Percentiles rank a stretch among this genome's conserved stretches.
Conservation (phyloP, 2,888 invertebrate genomes). For the Troides aeacus region DNA sequence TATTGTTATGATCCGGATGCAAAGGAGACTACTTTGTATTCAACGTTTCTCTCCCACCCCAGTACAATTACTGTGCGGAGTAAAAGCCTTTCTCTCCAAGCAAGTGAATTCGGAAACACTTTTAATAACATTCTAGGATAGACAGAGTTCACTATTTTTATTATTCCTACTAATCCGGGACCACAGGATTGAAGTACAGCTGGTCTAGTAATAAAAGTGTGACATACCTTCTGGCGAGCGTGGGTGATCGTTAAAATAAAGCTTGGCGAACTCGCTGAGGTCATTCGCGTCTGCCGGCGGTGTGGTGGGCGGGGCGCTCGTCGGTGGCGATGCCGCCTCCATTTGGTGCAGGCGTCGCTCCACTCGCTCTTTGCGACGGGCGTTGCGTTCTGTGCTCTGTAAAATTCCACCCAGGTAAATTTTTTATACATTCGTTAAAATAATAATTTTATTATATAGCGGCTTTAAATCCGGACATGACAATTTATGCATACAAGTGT, state of each 20-base stretch:
- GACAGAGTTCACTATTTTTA: too few species aligned
- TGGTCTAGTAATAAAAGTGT: neutral
- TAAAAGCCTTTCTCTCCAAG: too few species aligned
- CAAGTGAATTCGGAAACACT: too few species aligned
- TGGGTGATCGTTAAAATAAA: conserved; percentile 94
- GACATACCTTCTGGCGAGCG: conserved; percentile 87
- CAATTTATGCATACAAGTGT: too few species aligned
- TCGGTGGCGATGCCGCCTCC: conserved; percentile 68
- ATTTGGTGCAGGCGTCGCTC: conserved; percentile 92
- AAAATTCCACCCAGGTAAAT: neutral
- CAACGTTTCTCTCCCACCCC: too few species aligned
- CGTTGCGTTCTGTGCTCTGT: conserved; percentile 83
- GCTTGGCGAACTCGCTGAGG: conserved; percentile 95
- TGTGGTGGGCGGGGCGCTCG: conserved; percentile 52
- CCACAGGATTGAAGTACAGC: too few species aligned
- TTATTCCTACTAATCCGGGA: too few species aligned
- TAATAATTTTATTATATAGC: neutral
- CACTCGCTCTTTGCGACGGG: conserved; percentile 90
- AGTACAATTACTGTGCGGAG: too few species aligned
- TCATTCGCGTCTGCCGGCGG: conserved; percentile 84
- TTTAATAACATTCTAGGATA: too few species aligned
- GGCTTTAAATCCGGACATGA: too few species aligned
- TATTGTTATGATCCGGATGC: too few species aligned
- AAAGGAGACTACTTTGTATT: too few species aligned
- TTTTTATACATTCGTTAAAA: neutral